phyloP scores from a whole-genome alignment of 2,888 invertebrate genomes.

The Polymixis lichenea region DNA sequence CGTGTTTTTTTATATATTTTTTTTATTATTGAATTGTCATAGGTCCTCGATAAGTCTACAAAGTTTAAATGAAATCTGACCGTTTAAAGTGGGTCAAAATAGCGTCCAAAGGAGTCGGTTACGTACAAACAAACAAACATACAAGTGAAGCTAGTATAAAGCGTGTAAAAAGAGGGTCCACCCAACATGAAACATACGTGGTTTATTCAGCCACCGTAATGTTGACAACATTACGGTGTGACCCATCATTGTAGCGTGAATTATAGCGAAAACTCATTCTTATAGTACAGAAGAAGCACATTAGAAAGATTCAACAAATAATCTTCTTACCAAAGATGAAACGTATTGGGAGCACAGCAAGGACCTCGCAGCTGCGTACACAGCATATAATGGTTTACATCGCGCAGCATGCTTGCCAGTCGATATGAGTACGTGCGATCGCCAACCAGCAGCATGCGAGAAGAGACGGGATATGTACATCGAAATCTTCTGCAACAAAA shows the following conservation, averaged over 20 bases:
- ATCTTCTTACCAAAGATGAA: slow-evolving; percentile 91
- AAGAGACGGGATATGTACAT: slow-evolving; percentile 91
- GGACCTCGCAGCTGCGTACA: slow-evolving; percentile 92
- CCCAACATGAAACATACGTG: no score
- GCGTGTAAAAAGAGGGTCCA: no score
- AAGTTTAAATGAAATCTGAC: no score
- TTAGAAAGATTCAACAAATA: background rate
- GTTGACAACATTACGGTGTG: background rate
- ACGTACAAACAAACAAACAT: no score
- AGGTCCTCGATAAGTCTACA: no score
- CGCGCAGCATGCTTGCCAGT: slow-evolving; percentile 92
- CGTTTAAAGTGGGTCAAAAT: no score
- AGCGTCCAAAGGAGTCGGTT: no score
- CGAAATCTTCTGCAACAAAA: slow-evolving; percentile 88
- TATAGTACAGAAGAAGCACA: background rate
- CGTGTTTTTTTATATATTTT: no score
- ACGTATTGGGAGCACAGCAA: slow-evolving; percentile 92
- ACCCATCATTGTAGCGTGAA: background rate
- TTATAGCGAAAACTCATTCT: background rate
- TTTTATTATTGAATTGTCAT: no score
- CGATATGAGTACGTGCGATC: slow-evolving; percentile 92
- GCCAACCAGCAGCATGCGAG: slow-evolving; percentile 92
- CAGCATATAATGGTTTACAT: slow-evolving; percentile 93
- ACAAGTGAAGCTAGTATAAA: no score
- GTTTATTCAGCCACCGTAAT: no score